Conservation (phyloP, 2,113 vertebrate genomes). For the Rhadina sibilatrix region DNA sequence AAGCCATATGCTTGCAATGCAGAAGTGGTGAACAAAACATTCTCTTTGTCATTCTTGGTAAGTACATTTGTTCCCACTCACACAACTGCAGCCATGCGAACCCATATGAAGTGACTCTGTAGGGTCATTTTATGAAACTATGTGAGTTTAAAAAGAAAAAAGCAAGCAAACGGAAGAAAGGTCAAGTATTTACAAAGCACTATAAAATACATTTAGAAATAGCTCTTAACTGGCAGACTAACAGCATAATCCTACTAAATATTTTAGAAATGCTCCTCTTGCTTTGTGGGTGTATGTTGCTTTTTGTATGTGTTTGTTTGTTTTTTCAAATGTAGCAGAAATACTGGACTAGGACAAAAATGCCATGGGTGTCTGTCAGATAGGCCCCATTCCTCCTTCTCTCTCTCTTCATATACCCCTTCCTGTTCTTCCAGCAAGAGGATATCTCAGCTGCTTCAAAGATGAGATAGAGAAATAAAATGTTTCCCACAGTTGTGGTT, state of each 20-base stretch:
- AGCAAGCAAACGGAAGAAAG: neutral
- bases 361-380: neutral
- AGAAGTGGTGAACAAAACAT: neutral
- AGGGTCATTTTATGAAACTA: neutral
- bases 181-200: conserved; percentile 10
- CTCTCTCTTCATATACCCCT: neutral
- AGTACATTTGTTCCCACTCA: neutral
- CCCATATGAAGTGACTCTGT: neutral
- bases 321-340: neutral
- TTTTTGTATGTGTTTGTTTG: too few relatives aligned
- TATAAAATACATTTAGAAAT: neutral
- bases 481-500: neutral
- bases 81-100: neutral
- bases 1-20: neutral
- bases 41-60: neutral
- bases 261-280: neutral
- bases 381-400: neutral
- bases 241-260: neutral
- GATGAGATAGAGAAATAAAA: neutral
- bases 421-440: neutral
- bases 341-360: neutral
- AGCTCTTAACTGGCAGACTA: neutral
- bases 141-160: neutral
- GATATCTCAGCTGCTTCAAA: neutral
- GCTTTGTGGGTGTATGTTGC: neutral